phyloP scores from a whole-genome alignment of 1,140 invertebrate genomes.

The Sinella curviseta region DNA sequence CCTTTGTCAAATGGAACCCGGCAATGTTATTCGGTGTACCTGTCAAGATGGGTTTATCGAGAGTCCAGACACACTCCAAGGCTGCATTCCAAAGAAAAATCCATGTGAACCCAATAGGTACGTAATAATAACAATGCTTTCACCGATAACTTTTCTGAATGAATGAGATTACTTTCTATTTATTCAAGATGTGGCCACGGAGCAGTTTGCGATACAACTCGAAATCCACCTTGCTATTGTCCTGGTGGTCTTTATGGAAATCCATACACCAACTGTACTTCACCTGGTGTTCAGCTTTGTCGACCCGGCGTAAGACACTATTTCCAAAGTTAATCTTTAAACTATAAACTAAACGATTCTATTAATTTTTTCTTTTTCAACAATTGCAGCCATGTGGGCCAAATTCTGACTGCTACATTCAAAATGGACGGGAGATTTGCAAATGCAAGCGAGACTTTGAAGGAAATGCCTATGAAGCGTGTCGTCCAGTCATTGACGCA shows the following conservation, averaged over 20 bases:
- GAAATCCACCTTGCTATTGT: constrained; percentile 49
- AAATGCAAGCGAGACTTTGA: constrained; percentile 52
- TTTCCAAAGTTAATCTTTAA: constrained; percentile 57
- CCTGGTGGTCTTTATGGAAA: constrained; percentile 56
- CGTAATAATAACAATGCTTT: background rate
- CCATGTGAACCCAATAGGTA: constrained; percentile 66
- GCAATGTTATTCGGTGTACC: constrained; percentile 83
- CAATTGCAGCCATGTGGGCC: constrained; percentile 10
- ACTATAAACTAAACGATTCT: background rate
- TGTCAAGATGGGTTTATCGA: constrained; percentile 79
- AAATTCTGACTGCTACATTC: constrained; percentile 51
- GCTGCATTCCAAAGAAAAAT: constrained; percentile 73
- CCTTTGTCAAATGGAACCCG: constrained; percentile 71
- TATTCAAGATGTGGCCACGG: constrained; percentile 75
- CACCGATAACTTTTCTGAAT: background rate
- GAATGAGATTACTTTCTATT: constrained; percentile 70
- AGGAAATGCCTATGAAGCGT: constrained; percentile 53
- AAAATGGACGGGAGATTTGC: constrained; percentile 50
- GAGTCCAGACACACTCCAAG: constrained; percentile 81
- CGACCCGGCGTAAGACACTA: constrained; percentile 74
- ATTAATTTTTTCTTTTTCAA: background rate
- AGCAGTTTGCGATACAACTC: constrained; percentile 75
- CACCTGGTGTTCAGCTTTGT: constrained; percentile 62
- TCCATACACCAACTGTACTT: constrained; percentile 69
- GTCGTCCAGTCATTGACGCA: constrained; percentile 52